Base-by-base conservation (phyloP, 92 coral and sea anemone genomes). In the Umimayanthus kanabou region DNA sequence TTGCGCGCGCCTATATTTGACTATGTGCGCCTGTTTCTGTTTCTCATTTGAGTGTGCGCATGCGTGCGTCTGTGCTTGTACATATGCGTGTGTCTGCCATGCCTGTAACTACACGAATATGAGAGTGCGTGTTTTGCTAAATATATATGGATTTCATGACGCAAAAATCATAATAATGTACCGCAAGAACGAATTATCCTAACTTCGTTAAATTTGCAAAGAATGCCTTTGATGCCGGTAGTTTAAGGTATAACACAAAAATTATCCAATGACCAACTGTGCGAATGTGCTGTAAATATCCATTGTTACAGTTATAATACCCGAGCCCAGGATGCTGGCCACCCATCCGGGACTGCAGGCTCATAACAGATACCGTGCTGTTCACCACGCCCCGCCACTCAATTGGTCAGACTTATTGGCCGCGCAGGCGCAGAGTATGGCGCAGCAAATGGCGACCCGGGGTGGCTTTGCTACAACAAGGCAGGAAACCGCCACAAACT, bases 331-430 rank as follows among this genome's bases (percentile, higher is more conserved):
- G 78, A 69, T 50, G 87, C 78, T 83, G 87, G 43, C 65, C 65
- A 42, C 91, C 42, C 92, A 89, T 73, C 87, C 92, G 39, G 95
- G 96, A 75, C 80, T 95, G 85, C 85, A 92, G 88, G 92, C 93
- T 81, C 98, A 95, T 90, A 95, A 95, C 91, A 95, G 84, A 80
- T 95, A 95, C 88, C 98, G 98, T 11, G 37, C 78, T 26, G 26
- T 91, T 67, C 98, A 95, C 89, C 98, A 95, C 82, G 84, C 94
- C 16, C 90, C 93, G 11, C 77, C 91, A 16, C 75, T 95, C 25
- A 95, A 93, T 93, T 95, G 98, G 98, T 93, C 96, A 20, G 93
- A 92, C 13, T 87, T 88, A 45, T 89, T 95, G 77, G 96, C 96
- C 1, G 29, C 80, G 57, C 90, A 93, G 78, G 98, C 98, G 23